Conservation (phyloP, 2,797 vertebrate species). For the Oryzias sinensis region DNA sequence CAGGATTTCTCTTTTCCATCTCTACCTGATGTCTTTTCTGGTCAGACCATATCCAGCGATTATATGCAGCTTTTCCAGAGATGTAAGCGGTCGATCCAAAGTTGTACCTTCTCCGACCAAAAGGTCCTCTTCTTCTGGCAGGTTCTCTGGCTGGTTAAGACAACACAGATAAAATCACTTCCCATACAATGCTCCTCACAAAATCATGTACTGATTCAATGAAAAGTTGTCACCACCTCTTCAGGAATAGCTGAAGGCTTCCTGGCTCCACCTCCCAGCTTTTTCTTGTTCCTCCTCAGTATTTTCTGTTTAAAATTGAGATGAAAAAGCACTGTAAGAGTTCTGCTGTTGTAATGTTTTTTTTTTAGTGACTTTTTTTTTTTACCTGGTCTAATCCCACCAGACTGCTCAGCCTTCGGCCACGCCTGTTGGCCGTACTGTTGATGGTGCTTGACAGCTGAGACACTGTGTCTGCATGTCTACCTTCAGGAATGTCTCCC, state of each 20-base stretch:
- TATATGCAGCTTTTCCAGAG: slow-evolving; percentile 90
- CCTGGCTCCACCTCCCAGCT: slow-evolving; percentile 46
- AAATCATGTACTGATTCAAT: no score
- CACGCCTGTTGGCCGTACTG: slow-evolving; percentile 36
- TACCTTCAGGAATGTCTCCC: slow-evolving; percentile 89
- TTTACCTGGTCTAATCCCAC: slow-evolving; percentile 79
- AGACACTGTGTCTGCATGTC: slow-evolving; percentile 40
- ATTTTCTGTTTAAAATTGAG: slow-evolving; percentile 65
- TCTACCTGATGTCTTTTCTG: slow-evolving; percentile 83
- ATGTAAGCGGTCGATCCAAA: slow-evolving; percentile 82
- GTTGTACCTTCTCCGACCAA: slow-evolving; percentile 78
- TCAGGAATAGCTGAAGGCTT: slow-evolving; percentile 69
- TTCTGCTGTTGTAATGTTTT: background rate
- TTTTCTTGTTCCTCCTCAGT: slow-evolving; percentile 74
- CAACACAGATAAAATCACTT: background rate
- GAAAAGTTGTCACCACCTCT: slow-evolving; percentile 54
- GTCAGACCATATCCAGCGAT: slow-evolving; percentile 86
- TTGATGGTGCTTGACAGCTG: slow-evolving; percentile 27
- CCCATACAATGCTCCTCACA: no score
- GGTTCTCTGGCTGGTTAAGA: slow-evolving; percentile 45
- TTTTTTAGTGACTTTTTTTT: background rate
- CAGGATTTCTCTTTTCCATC: background rate
- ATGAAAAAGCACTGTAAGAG: no score
- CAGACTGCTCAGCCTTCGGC: slow-evolving; percentile 71
- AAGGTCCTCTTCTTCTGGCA: slow-evolving; percentile 64